Conservation (phyloP, 2,797 vertebrate species). For the Crocidura indochinensis region DNA sequence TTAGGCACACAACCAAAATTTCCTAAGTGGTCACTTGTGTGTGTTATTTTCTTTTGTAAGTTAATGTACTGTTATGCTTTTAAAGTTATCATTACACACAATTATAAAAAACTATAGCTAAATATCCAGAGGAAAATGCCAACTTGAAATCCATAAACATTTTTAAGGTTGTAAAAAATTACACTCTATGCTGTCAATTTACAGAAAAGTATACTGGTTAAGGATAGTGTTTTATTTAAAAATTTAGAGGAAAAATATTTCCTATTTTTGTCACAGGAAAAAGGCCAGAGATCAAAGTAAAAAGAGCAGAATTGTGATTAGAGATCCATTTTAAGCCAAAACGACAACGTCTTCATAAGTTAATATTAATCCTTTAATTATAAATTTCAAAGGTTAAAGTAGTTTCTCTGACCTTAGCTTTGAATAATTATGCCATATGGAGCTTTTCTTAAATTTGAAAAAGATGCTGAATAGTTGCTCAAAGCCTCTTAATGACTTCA, state of each 20-base stretch:
- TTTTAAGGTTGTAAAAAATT: background rate
- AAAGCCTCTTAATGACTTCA: constrained; percentile 90
- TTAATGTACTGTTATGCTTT: constrained; percentile 8
- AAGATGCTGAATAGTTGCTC: constrained; percentile 91
- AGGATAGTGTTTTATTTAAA: constrained; percentile 73
- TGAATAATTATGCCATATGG: constrained; percentile 90
- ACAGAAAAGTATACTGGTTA: constrained; percentile 56
- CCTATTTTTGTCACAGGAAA: constrained; percentile 86
- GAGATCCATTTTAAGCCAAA: constrained; percentile 91
- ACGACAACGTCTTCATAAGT: constrained; percentile 91
- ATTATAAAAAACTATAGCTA: background rate
- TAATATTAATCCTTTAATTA: constrained; percentile 93
- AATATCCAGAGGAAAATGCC: background rate
- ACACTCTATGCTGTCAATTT: constrained; percentile 37
- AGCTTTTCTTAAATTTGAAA: constrained; percentile 90
- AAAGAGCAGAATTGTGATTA: constrained; percentile 89
- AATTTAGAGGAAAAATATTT: constrained; percentile 83
- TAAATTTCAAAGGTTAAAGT: constrained; percentile 92
- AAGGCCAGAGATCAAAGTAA: constrained; percentile 90
- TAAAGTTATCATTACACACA: background rate
- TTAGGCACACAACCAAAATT: background rate
- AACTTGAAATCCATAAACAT: background rate
- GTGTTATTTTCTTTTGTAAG: constrained; percentile 9
- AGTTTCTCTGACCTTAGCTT: constrained; percentile 91
- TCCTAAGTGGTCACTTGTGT: constrained; percentile 8